Evolutionary conservation across 2,797 vertebrate genomes (phyloP), one percentile per base, ranked within the genome.

Genomic region (Vespertilio murinus): DNA sequence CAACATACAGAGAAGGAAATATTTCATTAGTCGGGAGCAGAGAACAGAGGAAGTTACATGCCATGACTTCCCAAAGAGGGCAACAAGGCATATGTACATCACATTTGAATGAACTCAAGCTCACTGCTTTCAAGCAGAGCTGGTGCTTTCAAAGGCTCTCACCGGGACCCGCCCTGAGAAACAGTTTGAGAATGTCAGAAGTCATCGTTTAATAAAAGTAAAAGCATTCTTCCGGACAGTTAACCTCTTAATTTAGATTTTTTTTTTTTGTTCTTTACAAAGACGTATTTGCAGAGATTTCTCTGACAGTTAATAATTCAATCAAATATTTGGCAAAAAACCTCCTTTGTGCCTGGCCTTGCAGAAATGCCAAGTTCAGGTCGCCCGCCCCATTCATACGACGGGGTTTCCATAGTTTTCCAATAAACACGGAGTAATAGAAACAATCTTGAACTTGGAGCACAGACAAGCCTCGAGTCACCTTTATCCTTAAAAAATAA

Each of bases 171-270:
- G 83, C 89, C 95, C 97, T 98, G 96, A 95, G 94, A 98, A 98
- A 97, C 64, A 91, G 95, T 91, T 95, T 89, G 87, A 81, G 98
- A 97, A 97, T 94, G 93, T 94, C 96, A 97, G 96, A 97, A 97
- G 97, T 98, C 97, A 97, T 22, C 52, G 9, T 8, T 90, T 82
- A 96, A 96, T 88, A 97, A 95, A 97, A 98, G 96, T 88, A 96
- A 91, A 96, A 91, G 71, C 40, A 47, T 74, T 94, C 69, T 93
- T 88, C 88, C 59, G 75, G 69, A 95, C 93, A 95, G 91, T 85
- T 96, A 95, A 77, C 38, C 52, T 83, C 97, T 96, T 96, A 97
- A 97, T 97, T 97, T 96, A 91, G 96, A 96, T 5, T 47, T 90
- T n/a, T n/a, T n/a, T n/a, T n/a, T n/a, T n/a, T 90, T 71, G 85